Base-by-base conservation (phyloP, 2,888 invertebrate genomes). In the Epinotia brunnichana region DNA sequence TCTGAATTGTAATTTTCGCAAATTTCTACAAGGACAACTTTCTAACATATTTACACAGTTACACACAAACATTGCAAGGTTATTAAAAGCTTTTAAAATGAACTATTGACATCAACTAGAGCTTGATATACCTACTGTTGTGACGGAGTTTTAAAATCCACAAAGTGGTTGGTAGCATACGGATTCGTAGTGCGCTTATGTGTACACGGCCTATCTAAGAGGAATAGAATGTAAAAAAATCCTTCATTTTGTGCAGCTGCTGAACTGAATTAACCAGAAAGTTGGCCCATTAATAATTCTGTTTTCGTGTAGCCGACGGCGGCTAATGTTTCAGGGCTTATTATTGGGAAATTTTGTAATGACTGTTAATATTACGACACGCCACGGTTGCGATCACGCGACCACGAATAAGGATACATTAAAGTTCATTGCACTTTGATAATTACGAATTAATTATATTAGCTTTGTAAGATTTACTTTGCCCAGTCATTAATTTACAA, bases 261-360 rank as follows among this genome's bases (percentile, higher is more conserved):
- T 81, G 86, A 82, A 83, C 82, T 81, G 83, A 87, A 87, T 87
- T 85, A 76, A 79, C 85, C 87, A 81, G 85, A 86, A 91, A 91
- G 85, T 91, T 91, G 81, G 84, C 82, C 85, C 88, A 88, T 90
- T 91, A 90, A 90, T 90, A 90, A 91, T 90, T 90, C 85, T 87
- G 86, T 87, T 87, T 91, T 87, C 90, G 88, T 91, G 90, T 87
- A 84, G 85, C 86, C 83, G 83, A 82, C 83, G 82, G 81, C 78
- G 80, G 86, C 85, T 90, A 90, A 91, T 90, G 89, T 90, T 90
- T 86, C 87, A 85, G 78, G 82, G 83, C 87, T 89, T 90, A 89
- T 90, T 92, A 92, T 91, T 90, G 90, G 88, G 82, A 90, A 89
- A 89, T 91, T 90, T 86, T 87, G 87, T 91, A 91, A 91, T 91